Base-by-base conservation (phyloP, 2,113 vertebrate species). In the Atlantisia rogersi region DNA sequence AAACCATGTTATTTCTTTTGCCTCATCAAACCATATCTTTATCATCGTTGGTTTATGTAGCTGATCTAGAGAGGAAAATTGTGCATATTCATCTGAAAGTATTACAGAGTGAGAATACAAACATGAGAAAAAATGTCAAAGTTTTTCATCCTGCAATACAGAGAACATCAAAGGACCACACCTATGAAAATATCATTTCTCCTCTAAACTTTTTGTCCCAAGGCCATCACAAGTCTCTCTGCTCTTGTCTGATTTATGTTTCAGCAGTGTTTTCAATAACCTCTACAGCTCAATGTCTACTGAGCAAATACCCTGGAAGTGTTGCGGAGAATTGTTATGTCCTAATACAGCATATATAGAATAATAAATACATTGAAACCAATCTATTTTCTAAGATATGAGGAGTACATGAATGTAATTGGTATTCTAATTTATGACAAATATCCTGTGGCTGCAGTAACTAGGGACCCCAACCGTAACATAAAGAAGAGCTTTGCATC, bases 111-210 rank as follows among this genome's bases (percentile, higher is more conserved):
- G 31, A 70, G 50, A 93, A 93, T 80, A 73, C 58, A 88, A 92
- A 86, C 24, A 31, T 59, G 10, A 82, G 75, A 83, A 83, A 5
- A 5, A 37, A 90, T 80, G 46, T 86, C 75, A 50, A 69, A 16
- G 68, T 50, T 42, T 86, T 89, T 95, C 52, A 91, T 91, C 73
- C 29, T 71, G 32, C 24, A 78, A 48, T 65, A 58, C 6, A 35
- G 12, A 82, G 42, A 91, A 89, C 29, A 92, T 86, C 55, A 91
- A 95, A 96, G 24, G 16, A 25, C 42, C 89, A 87, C 95, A 87
- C 81, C 95, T 95, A 84, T 70, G 62, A 87, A 95, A 96, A 94
- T 81, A 82, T 59, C 83, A 92, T 73, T 87, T 94, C 69, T 90
- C 15, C 52, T 73, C 69, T 88, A 92, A 92, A 82, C 31, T 62